Conservation (phyloP, 2,113 vertebrate genomes). For the Tonatia bakeri region DNA sequence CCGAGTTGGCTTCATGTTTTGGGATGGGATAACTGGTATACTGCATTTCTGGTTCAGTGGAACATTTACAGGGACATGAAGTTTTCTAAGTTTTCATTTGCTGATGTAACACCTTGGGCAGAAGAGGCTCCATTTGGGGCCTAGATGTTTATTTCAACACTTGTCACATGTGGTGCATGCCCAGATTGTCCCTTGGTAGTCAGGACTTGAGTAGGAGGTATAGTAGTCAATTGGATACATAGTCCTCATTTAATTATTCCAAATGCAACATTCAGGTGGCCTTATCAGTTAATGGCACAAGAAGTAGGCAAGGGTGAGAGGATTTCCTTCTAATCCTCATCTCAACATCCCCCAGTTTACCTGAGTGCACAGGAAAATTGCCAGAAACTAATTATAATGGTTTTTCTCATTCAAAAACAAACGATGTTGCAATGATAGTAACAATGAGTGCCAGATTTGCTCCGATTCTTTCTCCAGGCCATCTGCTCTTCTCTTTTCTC, state of each 20-base stretch:
- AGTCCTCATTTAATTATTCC: not conserved
- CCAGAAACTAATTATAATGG: not conserved
- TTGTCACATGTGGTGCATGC: not conserved
- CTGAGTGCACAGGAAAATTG: not conserved
- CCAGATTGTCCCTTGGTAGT: not conserved
- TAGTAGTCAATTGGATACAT: not conserved
- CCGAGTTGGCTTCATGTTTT: not conserved
- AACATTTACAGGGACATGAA: not conserved
- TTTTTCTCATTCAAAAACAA: not conserved
- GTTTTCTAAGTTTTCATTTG: not conserved
- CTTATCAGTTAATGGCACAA: not conserved
- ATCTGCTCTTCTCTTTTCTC: conserved; percentile 12
- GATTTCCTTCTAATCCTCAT: not conserved
- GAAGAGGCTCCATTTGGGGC: not conserved
- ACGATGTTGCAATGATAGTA: not conserved
- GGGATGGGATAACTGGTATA: not conserved
- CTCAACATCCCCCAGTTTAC: not conserved
- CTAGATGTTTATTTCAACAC: not conserved
- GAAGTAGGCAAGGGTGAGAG: not conserved
- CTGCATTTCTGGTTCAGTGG: not conserved
- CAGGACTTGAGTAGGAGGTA: not conserved
- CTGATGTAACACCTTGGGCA: not conserved
- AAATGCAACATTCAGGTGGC: too few species aligned
- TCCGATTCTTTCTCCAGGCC: not conserved
- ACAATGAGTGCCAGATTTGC: not conserved